Conservation (phyloP, 2,888 invertebrate species). For the Hypena proboscidalis region DNA sequence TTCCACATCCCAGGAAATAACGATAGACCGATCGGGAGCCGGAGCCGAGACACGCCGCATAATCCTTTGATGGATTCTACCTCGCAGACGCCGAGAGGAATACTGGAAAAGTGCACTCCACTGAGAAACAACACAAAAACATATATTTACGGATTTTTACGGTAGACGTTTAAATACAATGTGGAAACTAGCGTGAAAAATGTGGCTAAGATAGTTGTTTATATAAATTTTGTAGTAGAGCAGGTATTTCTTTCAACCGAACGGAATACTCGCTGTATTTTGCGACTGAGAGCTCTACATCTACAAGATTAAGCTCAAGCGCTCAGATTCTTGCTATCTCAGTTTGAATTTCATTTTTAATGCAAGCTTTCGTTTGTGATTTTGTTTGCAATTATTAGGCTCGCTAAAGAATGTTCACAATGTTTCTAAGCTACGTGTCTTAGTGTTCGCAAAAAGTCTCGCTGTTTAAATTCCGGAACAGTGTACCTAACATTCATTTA, state of each 20-base stretch:
- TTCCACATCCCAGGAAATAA: slow-evolving; percentile 73
- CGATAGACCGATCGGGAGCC: slow-evolving; percentile 70
- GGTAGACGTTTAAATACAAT: slow-evolving; percentile 20
- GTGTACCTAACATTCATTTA: too few species aligned
- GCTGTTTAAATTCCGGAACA: too few species aligned
- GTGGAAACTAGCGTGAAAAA: slow-evolving; percentile 12
- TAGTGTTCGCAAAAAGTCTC: too few species aligned
- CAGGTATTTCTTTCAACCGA: background rate
- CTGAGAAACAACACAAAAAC: slow-evolving; percentile 56
- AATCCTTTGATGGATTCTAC: slow-evolving; percentile 83
- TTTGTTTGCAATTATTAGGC: too few species aligned
- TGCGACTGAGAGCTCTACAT: background rate
- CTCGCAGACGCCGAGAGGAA: slow-evolving; percentile 56
- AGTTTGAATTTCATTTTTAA: too few species aligned
- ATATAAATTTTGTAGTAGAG: slow-evolving; percentile 11
- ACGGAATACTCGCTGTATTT: background rate
- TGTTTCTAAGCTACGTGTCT: too few species aligned
- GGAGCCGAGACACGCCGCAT: slow-evolving; percentile 65
- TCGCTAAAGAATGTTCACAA: too few species aligned
- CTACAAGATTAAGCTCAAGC: too few species aligned
- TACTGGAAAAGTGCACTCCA: slow-evolving; percentile 73
- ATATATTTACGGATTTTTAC: slow-evolving; percentile 25
- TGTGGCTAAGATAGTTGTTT: slow-evolving; percentile 17
- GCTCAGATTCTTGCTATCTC: too few species aligned
- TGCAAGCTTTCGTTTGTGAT: too few species aligned